Percentiles rank a stretch among this genome's conserved stretches.
Conservation (phyloP, 2,888 invertebrate genomes). For the Drosophila pegasa region DNA sequence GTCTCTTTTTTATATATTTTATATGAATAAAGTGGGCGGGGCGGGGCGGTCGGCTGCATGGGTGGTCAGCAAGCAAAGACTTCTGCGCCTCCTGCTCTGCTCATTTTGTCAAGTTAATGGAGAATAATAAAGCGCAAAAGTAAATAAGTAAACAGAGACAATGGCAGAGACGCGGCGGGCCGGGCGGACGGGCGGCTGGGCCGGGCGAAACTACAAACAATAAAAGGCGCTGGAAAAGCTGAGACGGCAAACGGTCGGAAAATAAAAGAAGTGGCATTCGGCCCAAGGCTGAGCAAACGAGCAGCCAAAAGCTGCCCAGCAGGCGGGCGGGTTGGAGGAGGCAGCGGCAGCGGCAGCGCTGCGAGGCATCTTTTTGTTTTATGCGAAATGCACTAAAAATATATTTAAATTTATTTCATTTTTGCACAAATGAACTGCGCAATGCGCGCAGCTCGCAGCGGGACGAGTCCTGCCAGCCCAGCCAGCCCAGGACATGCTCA, state of each 20-base stretch:
- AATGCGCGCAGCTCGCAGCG: constrained; percentile 34
- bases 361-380: constrained; percentile 80
- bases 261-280: constrained; percentile 59
- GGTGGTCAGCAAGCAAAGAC: constrained; percentile 24
- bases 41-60: constrained; percentile 24
- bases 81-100: constrained; percentile 36
- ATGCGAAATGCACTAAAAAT: constrained; percentile 81
- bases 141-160: constrained; percentile 76
- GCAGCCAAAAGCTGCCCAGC: constrained; percentile 42
- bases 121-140: constrained; percentile 80
- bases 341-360: constrained; percentile 27
- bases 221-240: constrained; percentile 71
- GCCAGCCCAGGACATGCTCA: constrained; percentile 55
- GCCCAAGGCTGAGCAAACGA: constrained; percentile 58
- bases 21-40: constrained; percentile 15
- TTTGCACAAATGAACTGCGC: constrained; percentile 73
- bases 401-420: constrained; percentile 80
- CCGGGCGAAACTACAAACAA: constrained; percentile 72
- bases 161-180: constrained; percentile 28
- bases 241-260: constrained; percentile 77
- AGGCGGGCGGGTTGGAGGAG: constrained; percentile 14
- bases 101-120: constrained; percentile 80
- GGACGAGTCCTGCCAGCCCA: constrained; percentile 20
- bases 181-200: constrained; percentile 2
- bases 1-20: constrained; percentile 35